Evolutionary conservation across 2,797 vertebrate species (phyloP).

Genomic region (Liasis olivaceus): DNA sequence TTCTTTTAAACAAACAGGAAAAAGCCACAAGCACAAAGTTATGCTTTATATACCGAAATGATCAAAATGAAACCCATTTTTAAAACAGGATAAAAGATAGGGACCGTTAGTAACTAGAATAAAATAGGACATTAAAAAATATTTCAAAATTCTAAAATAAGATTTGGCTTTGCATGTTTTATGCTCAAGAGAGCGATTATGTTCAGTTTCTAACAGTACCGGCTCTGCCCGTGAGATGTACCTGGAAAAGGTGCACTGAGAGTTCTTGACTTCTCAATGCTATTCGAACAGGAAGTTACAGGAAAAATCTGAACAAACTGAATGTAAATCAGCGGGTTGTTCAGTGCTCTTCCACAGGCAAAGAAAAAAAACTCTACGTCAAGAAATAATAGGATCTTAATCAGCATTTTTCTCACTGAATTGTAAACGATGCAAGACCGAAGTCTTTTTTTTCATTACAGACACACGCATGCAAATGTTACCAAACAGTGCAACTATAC

Average conservation of each 20-base stretch:
- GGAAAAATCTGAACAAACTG: conserved; percentile 64
- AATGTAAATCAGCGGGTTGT: conserved; percentile 56
- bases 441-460: neutral
- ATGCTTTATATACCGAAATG: neutral
- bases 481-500: conserved; percentile 65
- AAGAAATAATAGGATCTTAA: conserved; percentile 47
- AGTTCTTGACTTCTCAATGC: conserved; percentile 46
- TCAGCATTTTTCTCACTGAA: conserved; percentile 57
- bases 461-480: conserved; percentile 43
- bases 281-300: conserved; percentile 31
- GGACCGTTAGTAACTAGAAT: neutral
- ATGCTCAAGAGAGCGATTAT: conserved; percentile 25
- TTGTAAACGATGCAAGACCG: conserved; percentile 43
- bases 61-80: neutral
- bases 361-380: neutral
- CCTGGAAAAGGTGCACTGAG: conserved; percentile 42
- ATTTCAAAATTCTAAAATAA: neutral
- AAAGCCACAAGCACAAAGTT: neutral
- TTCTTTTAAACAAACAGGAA: too few species aligned
- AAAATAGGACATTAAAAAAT: neutral
- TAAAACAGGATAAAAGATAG: neutral
- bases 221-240: conserved; percentile 36
- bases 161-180: neutral
- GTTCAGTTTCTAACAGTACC: conserved; percentile 25
- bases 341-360: conserved; percentile 70